A percentile compares a stretch with the other conserved stretches of the same genome.
Conservation (phyloP, 2,888 invertebrate species). For the Tetheella fluctuosa region DNA sequence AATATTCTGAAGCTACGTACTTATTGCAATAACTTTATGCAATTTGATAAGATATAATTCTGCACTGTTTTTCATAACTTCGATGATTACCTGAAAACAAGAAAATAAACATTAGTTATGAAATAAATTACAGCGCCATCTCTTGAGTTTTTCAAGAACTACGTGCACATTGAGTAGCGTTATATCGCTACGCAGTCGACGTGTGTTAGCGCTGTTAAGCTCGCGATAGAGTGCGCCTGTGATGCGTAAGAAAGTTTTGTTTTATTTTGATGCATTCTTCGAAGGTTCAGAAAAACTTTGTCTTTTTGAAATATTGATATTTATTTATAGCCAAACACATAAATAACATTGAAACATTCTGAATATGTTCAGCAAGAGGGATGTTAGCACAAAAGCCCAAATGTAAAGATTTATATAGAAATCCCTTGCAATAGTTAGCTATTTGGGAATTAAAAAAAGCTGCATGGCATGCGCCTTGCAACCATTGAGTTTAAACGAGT, state of each 20-base stretch:
- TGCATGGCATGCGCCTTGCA: too few species aligned
- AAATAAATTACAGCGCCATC: slow-evolving; percentile 44
- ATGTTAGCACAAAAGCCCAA: not conserved
- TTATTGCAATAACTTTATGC: not conserved
- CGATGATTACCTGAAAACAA: slow-evolving; percentile 41
- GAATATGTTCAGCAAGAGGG: not conserved
- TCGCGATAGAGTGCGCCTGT: not conserved
- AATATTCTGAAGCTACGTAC: not conserved
- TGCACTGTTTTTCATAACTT: too few species aligned
- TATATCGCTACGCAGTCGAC: not conserved
- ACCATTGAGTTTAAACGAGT: not conserved
- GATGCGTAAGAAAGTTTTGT: not conserved
- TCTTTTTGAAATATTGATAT: not conserved
- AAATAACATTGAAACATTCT: not conserved
- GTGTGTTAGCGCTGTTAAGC: not conserved
- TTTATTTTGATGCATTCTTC: not conserved
- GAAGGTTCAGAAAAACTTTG: not conserved
- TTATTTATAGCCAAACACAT: slow-evolving; percentile 1
- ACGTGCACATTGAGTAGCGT: slow-evolving; percentile 15
- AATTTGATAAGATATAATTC: not conserved
- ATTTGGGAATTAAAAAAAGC: not conserved
- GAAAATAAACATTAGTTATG: slow-evolving; percentile 11
- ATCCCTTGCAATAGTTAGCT: not conserved
- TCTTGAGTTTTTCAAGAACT: slow-evolving; percentile 31
- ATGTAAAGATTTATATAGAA: not conserved